Base-by-base conservation (phyloP, 2,113 vertebrate genomes). In the Trinectes maculatus region DNA sequence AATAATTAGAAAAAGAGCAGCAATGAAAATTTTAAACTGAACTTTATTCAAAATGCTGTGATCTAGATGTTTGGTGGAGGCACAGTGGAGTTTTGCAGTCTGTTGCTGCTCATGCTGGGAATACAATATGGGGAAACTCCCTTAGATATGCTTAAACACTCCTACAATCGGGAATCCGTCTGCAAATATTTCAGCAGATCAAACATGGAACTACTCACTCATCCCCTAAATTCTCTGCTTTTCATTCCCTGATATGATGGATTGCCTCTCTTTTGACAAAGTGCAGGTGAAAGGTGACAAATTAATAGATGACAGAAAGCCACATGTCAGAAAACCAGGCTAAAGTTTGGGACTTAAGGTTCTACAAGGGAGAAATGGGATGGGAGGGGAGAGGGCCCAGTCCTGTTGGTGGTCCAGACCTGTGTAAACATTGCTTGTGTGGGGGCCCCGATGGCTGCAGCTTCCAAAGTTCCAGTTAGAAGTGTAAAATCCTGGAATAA, bases 361-460 rank as follows among this genome's bases (percentile, higher is more conserved):
- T 77, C 49, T 82, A 28, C 55, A 49, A 33, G 53, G 53, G 67
- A 71, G 80, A 71, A 49, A 73, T n/a, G n/a, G n/a, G 78, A 47
- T 56, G 48, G 70, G 82, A 71, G 69, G 72, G 79, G 81, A 52
- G 59, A 69, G 36, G 52, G 66, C 7, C 13, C 65, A 15, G 74
- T 67, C 72, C 70, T 71, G 85, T 91, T 88, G 91, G 91, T 93
- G 91, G 91, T 93, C 91, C 73, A 26, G 71, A 66, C 29, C 75
- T 89, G 83, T 81, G 87, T 86, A 87, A 89, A 91, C 85, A 84
- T 65, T 71, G 66, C 72, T 83, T 78, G 80, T 89, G 83, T 86
- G 55, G 87, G 85, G 83, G 85, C 71, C 55, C 69, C 58, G 76
- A 88, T 74, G 29, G 39, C 43, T 74, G 48, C 18, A 66, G 83